Conservation (phyloP, 2,797 vertebrate species). For the Liparis tanakae region DNA sequence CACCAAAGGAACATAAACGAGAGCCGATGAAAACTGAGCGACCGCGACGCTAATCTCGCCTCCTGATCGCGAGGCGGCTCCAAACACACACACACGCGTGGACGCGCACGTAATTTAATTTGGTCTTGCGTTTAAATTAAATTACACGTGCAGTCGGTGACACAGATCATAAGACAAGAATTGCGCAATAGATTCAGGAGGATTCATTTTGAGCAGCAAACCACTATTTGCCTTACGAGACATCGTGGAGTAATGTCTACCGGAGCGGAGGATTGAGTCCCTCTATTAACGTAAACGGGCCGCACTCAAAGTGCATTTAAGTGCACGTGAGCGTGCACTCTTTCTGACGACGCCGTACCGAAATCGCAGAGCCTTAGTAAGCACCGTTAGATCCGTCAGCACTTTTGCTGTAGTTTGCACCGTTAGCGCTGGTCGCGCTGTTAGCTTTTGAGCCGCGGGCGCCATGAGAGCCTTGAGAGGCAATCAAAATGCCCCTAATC, state of each 20-base stretch:
- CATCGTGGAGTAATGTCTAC: neutral
- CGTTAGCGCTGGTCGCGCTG: too few species aligned
- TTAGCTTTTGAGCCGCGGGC: neutral
- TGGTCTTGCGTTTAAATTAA: constrained; percentile 5
- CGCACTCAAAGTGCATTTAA: neutral
- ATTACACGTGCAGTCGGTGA: constrained; percentile 5
- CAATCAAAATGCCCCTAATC: neutral
- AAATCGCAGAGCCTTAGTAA: too few species aligned
- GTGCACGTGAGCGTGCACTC: neutral
- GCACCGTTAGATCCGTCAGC: neutral
- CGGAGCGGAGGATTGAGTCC: neutral
- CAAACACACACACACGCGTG: neutral
- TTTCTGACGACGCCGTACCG: neutral
- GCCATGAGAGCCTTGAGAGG: neutral
- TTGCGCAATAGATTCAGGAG: neutral
- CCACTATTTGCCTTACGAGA: neutral
- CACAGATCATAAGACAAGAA: neutral
- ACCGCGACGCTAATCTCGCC: constrained; percentile 49
- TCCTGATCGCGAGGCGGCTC: constrained; percentile 24
- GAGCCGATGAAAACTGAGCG: constrained; percentile 44
- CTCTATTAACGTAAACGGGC: neutral
- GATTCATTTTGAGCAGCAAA: neutral
- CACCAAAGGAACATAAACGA: constrained; percentile 45
- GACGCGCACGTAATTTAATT: constrained; percentile 11
- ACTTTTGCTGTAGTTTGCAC: too few species aligned